These are phyloP conservation scores for Papilio xuthus DNA, from an alignment of 1,140 invertebrate species.

Conservation along the genomic window DNA sequence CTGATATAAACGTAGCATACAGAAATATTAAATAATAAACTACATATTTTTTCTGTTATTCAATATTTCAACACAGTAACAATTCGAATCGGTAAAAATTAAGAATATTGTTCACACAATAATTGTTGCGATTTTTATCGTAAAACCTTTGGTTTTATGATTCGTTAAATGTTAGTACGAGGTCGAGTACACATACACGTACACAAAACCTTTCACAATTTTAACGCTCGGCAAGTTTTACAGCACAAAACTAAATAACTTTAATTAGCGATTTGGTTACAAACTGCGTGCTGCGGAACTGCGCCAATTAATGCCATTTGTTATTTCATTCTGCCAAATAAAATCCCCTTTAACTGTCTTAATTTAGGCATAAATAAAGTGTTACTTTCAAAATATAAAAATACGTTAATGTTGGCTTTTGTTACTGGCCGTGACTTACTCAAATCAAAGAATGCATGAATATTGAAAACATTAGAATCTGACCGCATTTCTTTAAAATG, in stretches of 20 bases:
- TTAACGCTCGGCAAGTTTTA: constrained; percentile 22
- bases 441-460: too few relatives aligned
- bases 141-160: constrained; percentile 4
- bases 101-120: constrained; percentile 2
- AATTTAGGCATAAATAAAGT: neutral
- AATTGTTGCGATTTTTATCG: neutral
- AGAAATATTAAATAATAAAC: neutral
- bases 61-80: neutral
- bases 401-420: neutral
- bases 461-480: too few relatives aligned
- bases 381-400: neutral
- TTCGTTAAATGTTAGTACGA: constrained; percentile 17
- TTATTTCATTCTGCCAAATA: neutral
- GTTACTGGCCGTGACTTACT: neutral
- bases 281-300: neutral
- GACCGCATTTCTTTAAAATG: too few relatives aligned
- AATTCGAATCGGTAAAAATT: neutral
- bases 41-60: neutral
- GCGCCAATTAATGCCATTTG: constrained; percentile 5
- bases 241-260: constrained; percentile 1
- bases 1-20: neutral
- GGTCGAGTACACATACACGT: neutral
- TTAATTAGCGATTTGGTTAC: constrained; percentile 24
- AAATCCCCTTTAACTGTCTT: neutral
- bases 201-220: constrained; percentile 27